Evolutionary conservation across 2,113 vertebrate genomes (phyloP).

Genomic region (Protomyctophum bolini): DNA sequence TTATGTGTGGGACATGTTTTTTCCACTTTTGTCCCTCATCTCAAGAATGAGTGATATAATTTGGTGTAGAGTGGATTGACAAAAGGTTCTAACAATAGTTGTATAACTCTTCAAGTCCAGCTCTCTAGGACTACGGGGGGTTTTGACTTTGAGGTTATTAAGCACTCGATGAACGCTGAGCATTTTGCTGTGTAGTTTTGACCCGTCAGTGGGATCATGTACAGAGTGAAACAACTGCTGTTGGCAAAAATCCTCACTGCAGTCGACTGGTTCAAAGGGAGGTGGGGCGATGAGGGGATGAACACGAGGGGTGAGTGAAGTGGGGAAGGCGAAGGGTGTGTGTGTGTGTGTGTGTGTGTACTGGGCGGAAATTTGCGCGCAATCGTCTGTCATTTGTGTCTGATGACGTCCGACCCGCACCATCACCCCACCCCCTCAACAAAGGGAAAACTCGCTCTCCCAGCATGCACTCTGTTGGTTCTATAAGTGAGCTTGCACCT

Average conservation of each 20-base stretch:
- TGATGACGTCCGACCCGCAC: constrained; percentile 25
- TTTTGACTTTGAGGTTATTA: too few species aligned
- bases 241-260: constrained; percentile 66
- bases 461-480: constrained; percentile 45
- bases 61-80: too few species aligned
- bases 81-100: too few species aligned
- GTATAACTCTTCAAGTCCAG: too few species aligned
- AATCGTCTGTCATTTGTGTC: constrained; percentile 39
- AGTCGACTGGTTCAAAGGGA: constrained; percentile 29
- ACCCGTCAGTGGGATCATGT: constrained; percentile 36
- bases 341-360: constrained; percentile 20
- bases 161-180: too few species aligned
- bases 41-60: too few species aligned
- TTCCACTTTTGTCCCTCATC: too few species aligned
- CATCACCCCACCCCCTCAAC: constrained; percentile 9
- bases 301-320: constrained; percentile 8
- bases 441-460: constrained; percentile 15
- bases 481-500: constrained; percentile 7
- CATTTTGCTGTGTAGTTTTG: constrained; percentile 18
- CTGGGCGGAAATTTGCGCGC: background rate
- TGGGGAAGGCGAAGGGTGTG: constrained; percentile 18
- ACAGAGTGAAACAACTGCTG: constrained; percentile 43
- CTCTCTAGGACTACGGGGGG: too few species aligned
- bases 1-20: too few species aligned
- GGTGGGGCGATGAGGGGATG: too few species aligned